A percentile compares a stretch with the other conserved stretches of the same genome.
Conservation (phyloP, 2,888 invertebrate genomes). For the Subacronicta megacephala region DNA sequence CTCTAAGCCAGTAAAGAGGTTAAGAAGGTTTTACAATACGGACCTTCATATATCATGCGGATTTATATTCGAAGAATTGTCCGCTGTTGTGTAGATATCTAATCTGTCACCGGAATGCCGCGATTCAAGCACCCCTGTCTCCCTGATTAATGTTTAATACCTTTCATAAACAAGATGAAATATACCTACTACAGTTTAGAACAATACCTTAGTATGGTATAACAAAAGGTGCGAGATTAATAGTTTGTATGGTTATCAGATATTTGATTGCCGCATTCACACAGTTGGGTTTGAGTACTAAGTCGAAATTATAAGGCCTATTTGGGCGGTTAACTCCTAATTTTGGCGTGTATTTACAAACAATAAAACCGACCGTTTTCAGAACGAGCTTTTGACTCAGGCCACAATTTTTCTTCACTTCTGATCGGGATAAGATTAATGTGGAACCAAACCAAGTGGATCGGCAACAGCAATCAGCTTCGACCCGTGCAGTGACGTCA, state of each 20-base stretch:
- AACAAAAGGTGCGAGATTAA: constrained; percentile 1
- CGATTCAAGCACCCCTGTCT: constrained; percentile 24
- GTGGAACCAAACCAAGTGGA: constrained; percentile 6
- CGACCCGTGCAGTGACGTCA: constrained; percentile 15
- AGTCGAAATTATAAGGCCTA: constrained; percentile 15
- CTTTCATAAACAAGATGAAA: constrained; percentile 34
- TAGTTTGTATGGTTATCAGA: background rate
- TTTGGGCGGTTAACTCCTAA: constrained; percentile 8
- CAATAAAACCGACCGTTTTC: too few relatives aligned
- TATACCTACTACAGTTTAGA: constrained; percentile 25
- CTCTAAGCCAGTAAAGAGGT: constrained; percentile 29
- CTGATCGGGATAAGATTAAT: background rate
- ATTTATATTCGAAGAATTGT: constrained; percentile 36
- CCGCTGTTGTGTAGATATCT: constrained; percentile 29
- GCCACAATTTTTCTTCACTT: too few relatives aligned
- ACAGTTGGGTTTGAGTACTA: constrained; percentile 1
- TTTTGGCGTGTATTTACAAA: constrained; percentile 16
- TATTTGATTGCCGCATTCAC: constrained; percentile 7
- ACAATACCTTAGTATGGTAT: constrained; percentile 4
- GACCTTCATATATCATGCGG: constrained; percentile 27
- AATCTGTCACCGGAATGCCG: constrained; percentile 34
- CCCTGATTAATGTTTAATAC: constrained; percentile 40
- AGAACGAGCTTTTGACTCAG: too few relatives aligned
- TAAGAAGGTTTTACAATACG: constrained; percentile 32
- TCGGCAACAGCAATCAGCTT: constrained; percentile 17